A percentile compares a stretch with the other conserved stretches of the same genome.
phyloP scores from a whole-genome alignment of 2,113 vertebrate genomes.

The Lepus americanus region DNA sequence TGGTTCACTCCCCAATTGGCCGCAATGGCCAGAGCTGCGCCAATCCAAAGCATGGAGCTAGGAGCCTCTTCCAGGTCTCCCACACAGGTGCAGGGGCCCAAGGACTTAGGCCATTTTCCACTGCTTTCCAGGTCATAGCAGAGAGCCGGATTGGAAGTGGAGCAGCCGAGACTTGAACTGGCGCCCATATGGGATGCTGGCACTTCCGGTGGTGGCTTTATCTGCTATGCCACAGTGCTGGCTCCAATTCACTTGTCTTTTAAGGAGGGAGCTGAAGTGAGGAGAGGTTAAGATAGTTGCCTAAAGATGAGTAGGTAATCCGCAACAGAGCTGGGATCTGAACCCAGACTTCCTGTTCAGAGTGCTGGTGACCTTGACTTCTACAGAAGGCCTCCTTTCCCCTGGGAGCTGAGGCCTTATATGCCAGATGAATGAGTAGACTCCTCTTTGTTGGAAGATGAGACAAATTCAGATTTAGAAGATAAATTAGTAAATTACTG shows the following conservation, averaged over 20 bases:
- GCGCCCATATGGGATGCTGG: too few relatives aligned
- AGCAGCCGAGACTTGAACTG: too few relatives aligned
- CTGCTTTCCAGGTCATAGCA: too few relatives aligned
- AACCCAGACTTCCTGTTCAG: not conserved
- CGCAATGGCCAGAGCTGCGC: too few relatives aligned
- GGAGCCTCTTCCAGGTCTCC: too few relatives aligned
- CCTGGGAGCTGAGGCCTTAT: not conserved
- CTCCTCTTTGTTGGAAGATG: not conserved
- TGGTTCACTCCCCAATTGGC: too few relatives aligned
- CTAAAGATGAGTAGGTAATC: not conserved
- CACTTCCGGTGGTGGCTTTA: too few relatives aligned
- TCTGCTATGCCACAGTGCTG: too few relatives aligned
- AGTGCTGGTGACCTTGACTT: not conserved
- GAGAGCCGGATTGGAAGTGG: too few relatives aligned
- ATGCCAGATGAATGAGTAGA: not conserved
- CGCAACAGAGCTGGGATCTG: not conserved
- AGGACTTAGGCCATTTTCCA: too few relatives aligned
- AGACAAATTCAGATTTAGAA: slow-evolving; percentile 14
- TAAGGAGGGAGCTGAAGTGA: not conserved
- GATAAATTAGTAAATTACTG: slow-evolving; percentile 13
- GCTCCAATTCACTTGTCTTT: not conserved
- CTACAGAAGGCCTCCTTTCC: not conserved
- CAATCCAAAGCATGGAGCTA: too few relatives aligned
- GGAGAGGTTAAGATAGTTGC: not conserved
- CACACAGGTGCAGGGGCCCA: too few relatives aligned